Evolutionary conservation across 2,797 vertebrate species (phyloP), one percentile per base, ranked within the genome.

Genomic region (Botia almorhae): DNA sequence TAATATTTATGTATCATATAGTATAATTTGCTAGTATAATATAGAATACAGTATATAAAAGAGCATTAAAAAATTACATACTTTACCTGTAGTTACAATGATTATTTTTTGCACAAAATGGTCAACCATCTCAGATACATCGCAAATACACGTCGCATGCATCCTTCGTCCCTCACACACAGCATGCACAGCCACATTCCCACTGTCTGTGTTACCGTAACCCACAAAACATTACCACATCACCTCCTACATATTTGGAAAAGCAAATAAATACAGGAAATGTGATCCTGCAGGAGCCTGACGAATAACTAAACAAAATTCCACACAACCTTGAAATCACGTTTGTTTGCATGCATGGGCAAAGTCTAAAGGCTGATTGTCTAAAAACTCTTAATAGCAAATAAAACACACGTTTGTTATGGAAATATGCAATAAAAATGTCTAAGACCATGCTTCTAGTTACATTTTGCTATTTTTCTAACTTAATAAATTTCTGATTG

Each of bases 181-280:
- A 43, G 26, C 17, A 53, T 63, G 51, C 71, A 55, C 33, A 69
- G 67, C 29, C 33, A 36, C 39, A 21, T 69, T 12, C 39, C 46
- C 74, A 53, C 11, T 23, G 43, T 63, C 65, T 76, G 43, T 76
- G 33, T 84, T 84, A 80, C 67, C 6, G 39, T 68, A 83, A 82
- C 39, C 63, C 78, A 48, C 69, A 50, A 69, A 70, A 21, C 60
- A 77, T 74, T 33, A 64, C 53, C 61, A 64, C 63, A 69, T 51
- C 67, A 74, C 33, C 81, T 77, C 64, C 74, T 81, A 74, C 70
- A 65, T 43, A 80, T 76, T 77, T 51, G 58, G 78, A 81, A 85
- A 84, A 69, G 70, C 72, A 89, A 88, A 82, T 43, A 84, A 85
- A 87, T 88, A 83, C 85, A 63, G 6, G 67, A 81, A 80, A 67